Evolutionary conservation across 1,140 invertebrate genomes (phyloP).

Genomic region (Rhyacophila brunnea): DNA sequence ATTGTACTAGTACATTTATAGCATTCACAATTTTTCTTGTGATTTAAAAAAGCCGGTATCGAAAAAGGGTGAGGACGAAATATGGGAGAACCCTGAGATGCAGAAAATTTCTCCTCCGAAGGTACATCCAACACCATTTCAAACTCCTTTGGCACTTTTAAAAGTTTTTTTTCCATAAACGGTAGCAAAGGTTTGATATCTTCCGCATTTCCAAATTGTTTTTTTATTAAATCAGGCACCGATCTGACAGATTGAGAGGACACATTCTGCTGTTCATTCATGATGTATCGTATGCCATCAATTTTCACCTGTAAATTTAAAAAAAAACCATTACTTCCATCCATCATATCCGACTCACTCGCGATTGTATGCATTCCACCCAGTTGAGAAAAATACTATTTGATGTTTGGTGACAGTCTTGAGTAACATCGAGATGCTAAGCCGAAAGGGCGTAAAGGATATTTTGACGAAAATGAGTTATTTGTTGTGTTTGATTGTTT

Average conservation of each 20-base stretch:
- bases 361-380: not conserved
- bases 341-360: not conserved
- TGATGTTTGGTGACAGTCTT: too few species aligned
- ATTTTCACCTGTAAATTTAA: constrained; percentile 31
- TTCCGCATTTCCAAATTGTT: not conserved
- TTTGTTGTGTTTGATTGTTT: too few species aligned
- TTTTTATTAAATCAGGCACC: constrained; percentile 4
- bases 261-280: constrained; percentile 18
- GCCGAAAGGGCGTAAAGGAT: too few species aligned
- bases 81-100: constrained; percentile 22
- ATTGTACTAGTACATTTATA: constrained; percentile 21
- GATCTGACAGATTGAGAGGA: not conserved
- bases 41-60: constrained; percentile 23
- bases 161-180: not conserved
- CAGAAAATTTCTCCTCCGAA: constrained; percentile 9
- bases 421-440: too few species aligned
- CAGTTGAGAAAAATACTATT: too few species aligned
- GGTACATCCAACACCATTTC: constrained; percentile 28
- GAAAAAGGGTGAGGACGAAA: constrained; percentile 22
- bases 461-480: too few species aligned
- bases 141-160: constrained; percentile 13
- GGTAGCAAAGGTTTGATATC: not conserved
- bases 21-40: constrained; percentile 17
- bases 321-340: not conserved
- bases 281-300: constrained; percentile 28